These are phyloP conservation scores for Penaeus chinensis DNA, from an alignment of 1,140 invertebrate genomes.

Conservation along the genomic window DNA sequence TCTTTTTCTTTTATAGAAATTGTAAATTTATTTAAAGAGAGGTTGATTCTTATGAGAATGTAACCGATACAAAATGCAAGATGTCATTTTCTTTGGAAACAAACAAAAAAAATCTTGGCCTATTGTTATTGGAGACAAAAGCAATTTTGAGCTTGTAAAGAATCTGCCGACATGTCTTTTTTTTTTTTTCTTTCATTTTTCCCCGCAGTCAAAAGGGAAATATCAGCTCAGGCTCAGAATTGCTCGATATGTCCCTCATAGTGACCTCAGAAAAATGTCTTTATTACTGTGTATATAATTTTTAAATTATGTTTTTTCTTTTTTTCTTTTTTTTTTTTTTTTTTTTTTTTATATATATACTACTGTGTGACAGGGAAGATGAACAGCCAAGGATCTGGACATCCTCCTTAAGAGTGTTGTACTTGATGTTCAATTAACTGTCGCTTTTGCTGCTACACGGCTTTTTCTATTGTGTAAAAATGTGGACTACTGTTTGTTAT, in stretches of 20 bases:
- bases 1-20: too few species aligned
- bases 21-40: neutral
- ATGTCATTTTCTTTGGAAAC: neutral
- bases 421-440: slow-evolving; percentile 4
- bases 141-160: neutral
- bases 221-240: too few species aligned
- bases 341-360: neutral
- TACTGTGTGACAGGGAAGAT: slow-evolving; percentile 16
- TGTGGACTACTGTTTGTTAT: neutral
- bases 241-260: too few species aligned
- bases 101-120: neutral
- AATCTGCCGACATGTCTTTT: neutral
- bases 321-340: too few species aligned
- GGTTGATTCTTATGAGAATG: neutral
- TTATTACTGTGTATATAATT: too few species aligned
- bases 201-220: too few species aligned
- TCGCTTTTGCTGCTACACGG: neutral
- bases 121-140: neutral
- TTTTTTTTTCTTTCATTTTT: neutral
- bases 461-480: neutral
- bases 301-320: too few species aligned
- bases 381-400: slow-evolving; percentile 2
- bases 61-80: too few species aligned
- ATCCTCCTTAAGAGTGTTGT: slow-evolving; percentile 9
- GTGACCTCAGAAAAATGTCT: too few species aligned